Evolutionary conservation across 2,888 invertebrate genomes (phyloP), one percentile per base, ranked within the genome.

Genomic region (Catocala fraxini): DNA sequence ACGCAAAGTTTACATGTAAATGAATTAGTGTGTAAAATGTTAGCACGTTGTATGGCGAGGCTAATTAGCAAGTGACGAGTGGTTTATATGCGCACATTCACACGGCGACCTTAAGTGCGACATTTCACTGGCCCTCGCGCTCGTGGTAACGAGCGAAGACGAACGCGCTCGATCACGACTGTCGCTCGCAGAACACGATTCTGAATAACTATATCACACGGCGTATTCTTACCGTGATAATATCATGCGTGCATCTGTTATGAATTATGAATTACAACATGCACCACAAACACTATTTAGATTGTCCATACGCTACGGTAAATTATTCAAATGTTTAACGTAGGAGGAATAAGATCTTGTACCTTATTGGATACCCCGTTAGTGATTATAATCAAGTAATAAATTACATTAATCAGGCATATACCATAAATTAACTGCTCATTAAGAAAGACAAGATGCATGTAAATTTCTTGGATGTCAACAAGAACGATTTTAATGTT

Each of bases 111-210:
- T 75, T 70, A 64, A 43, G 59, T 73, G 69, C 59, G 70, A 77
- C 75, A 75, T 77, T 77, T 77, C 73, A 59, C 71, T 74, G 58
- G 51, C 58, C 59, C 61, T 70, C 53, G 41, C 11, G 5, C 39
- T 49, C 61, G 68, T 52, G 60, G 53, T 68, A 65, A 68, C 60
- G 47, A 67, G 52, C 13, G 61, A 65, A 63, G 55, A 63, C 11
- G 55, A 58, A 39, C 51, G 59, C 48, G 53, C 33, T 54, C 42
- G 51, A 59, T 56, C 56, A 56, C 59, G 64, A 64, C 59, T 46
- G 1, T 41, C 42, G 52, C 13, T 15, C 47, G 10, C 6, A 34
- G n/a, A 13, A 15, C 64, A 64, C 64, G 56, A 64, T 13, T 56
- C 45, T 42, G 35, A 51, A 56, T 51, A 56, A 47, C 54, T 57